A percentile compares a stretch with the other conserved stretches of the same genome.
These are phyloP conservation scores for Tenthredo mesomela DNA, from an alignment of 2,888 invertebrate species.

Conservation along the genomic window DNA sequence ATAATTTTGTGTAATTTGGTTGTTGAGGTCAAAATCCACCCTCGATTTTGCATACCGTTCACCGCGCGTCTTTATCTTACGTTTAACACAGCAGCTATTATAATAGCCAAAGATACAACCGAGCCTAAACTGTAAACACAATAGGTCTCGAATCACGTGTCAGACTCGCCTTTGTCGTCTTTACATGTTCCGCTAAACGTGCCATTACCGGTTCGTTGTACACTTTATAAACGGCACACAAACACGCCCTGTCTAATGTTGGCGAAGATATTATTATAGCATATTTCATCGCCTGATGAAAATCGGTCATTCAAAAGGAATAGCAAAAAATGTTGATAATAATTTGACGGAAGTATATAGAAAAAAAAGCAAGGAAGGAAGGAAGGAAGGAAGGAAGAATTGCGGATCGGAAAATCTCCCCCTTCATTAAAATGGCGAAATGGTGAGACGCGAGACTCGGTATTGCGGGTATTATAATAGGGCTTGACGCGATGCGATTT, in stretches of 20 bases:
- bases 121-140: conserved; percentile 35
- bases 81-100: background rate
- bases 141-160: conserved; percentile 41
- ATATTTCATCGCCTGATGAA: background rate
- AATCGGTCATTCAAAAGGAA: background rate
- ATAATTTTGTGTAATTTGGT: background rate
- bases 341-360: background rate
- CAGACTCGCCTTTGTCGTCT: conserved; percentile 48
- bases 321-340: background rate
- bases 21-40: background rate
- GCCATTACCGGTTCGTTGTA: conserved; percentile 45
- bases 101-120: conserved; percentile 7
- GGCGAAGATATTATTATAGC: background rate
- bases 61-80: conserved; percentile 35
- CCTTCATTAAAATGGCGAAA: conserved; percentile 50
- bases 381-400: background rate
- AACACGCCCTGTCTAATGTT: conserved; percentile 6
- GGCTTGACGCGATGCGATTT: conserved; percentile 17
- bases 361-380: background rate
- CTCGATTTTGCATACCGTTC: background rate
- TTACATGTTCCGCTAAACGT: conserved; percentile 6
- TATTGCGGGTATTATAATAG: background rate
- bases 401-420: conserved; percentile 3
- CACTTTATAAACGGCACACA: conserved; percentile 29
- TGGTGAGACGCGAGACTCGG: background rate